Conservation (phyloP, 2,797 vertebrate species). For the Acanthiza pusilla region DNA sequence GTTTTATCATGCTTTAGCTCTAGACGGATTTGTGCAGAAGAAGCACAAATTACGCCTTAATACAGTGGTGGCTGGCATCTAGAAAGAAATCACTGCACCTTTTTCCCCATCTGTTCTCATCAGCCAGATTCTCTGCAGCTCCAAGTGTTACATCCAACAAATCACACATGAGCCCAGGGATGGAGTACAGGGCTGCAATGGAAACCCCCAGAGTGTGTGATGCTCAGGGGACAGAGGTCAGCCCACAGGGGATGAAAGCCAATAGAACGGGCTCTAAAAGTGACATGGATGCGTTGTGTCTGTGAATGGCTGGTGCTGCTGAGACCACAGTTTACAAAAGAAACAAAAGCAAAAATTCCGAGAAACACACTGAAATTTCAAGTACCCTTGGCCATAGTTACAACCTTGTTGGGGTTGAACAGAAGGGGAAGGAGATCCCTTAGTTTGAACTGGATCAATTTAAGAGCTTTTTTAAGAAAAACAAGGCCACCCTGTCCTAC, state of each 20-base stretch:
- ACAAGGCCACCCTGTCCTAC: neutral
- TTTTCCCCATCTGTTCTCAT: neutral
- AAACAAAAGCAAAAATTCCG: neutral
- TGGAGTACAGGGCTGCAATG: neutral
- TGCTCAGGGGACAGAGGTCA: neutral
- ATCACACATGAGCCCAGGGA: neutral
- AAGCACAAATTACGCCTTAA: conserved; percentile 9
- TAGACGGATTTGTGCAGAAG: neutral
- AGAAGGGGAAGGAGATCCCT: neutral
- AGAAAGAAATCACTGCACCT: neutral
- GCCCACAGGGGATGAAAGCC: neutral
- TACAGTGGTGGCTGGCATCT: neutral
- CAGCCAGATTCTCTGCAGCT: neutral
- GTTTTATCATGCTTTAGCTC: conserved; percentile 42
- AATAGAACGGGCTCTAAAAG: neutral
- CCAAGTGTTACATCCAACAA: neutral
- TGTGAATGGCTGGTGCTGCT: neutral
- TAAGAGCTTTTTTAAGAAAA: neutral
- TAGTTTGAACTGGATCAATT: neutral
- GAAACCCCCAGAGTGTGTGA: neutral
- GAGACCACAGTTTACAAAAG: neutral
- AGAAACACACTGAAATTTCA: neutral
- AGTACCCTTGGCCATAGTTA: neutral
- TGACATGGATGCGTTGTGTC: neutral
- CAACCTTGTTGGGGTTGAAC: accelerated